phyloP scores from a whole-genome alignment of 2,888 invertebrate genomes.

The Pogonocherus hispidulus region DNA sequence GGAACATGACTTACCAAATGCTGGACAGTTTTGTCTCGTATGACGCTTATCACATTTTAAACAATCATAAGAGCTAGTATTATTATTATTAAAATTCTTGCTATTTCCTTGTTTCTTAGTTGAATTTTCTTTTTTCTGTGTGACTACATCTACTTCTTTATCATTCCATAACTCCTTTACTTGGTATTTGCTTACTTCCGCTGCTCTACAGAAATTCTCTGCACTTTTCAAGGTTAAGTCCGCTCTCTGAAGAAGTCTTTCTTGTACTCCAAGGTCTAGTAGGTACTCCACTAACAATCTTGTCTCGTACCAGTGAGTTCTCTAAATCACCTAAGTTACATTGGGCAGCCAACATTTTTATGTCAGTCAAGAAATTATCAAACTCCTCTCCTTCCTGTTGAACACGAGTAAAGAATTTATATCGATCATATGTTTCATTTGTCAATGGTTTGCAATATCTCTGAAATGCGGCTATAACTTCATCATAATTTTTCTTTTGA shows the following conservation, averaged over 20 bases:
- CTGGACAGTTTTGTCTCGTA: too few relatives aligned
- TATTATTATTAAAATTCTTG: too few relatives aligned
- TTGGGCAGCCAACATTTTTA: conserved; percentile 38
- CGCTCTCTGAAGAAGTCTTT: conserved; percentile 37
- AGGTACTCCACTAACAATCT: conserved; percentile 45
- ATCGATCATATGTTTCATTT: conserved; percentile 43
- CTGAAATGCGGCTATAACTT: conserved; percentile 34
- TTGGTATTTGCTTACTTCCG: conserved; percentile 51
- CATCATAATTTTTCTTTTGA: conserved; percentile 21
- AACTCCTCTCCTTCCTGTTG: conserved; percentile 42
- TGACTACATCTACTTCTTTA: conserved; percentile 40
- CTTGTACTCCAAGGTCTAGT: conserved; percentile 43
- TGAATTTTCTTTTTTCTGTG: too few relatives aligned
- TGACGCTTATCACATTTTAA: too few relatives aligned
- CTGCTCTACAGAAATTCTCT: conserved; percentile 42
- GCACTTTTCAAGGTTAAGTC: conserved; percentile 36
- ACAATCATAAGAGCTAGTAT: too few relatives aligned
- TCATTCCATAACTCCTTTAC: conserved; percentile 42
- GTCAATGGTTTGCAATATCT: conserved; percentile 38
- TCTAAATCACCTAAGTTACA: conserved; percentile 44
- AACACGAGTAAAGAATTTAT: conserved; percentile 40
- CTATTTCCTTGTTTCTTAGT: too few relatives aligned
- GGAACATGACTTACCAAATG: too few relatives aligned
- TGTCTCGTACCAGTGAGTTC: conserved; percentile 39
- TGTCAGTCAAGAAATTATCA: conserved; percentile 40